Evolutionary conservation across 2,797 vertebrate genomes (phyloP).

Genomic region (Sebastes alutus): DNA sequence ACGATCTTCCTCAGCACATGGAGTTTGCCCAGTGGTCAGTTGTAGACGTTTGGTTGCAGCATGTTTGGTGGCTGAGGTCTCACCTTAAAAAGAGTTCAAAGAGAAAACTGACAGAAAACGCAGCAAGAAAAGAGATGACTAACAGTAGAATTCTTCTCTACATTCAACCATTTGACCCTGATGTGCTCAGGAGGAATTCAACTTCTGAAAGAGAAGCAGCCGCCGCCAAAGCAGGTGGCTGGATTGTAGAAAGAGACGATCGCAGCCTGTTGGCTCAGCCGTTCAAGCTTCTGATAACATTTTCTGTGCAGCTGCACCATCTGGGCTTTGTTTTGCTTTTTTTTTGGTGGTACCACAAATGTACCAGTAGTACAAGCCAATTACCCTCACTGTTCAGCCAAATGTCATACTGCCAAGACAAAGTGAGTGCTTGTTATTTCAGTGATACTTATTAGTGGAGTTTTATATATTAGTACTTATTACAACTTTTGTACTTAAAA

Average conservation of each 20-base stretch:
- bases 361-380: neutral
- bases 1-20: neutral
- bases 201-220: conserved; percentile 49
- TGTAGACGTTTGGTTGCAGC: neutral
- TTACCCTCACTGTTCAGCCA: neutral
- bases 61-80: neutral
- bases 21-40: neutral
- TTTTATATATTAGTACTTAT: neutral
- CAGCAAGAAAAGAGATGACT: too few species aligned
- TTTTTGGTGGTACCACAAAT: neutral
- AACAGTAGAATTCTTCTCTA: neutral
- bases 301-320: conserved; percentile 51
- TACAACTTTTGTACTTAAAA: neutral
- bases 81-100: neutral
- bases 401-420: neutral
- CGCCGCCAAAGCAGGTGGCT: conserved; percentile 45
- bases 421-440: neutral
- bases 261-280: conserved; percentile 52
- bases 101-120: neutral
- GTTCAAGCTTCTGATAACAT: conserved; percentile 51
- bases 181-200: conserved; percentile 71
- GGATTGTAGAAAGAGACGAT: conserved; percentile 26
- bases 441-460: neutral
- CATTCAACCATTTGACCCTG: conserved; percentile 39
- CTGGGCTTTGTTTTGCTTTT: conserved; percentile 35